Evolutionary conservation across 2,113 vertebrate species (phyloP), one percentile per base, ranked within the genome.

Genomic region (Carlito syrichta): DNA sequence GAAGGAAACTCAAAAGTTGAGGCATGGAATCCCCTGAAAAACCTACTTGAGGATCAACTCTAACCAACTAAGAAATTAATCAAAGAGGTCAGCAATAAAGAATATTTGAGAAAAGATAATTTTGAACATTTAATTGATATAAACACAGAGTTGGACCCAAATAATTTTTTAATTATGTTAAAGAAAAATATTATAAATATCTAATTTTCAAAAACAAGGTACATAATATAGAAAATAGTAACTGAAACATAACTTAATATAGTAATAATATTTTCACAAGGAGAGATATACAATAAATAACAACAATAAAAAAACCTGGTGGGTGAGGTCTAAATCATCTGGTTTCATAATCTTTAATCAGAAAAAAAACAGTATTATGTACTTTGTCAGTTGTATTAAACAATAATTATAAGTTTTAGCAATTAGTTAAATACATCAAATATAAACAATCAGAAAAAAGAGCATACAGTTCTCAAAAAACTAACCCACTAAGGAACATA

Each of bases 81-180:
- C 50, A 79, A 91, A 95, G n/a, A 81, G 2, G 19, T 76, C 43
- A 83, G 62, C 30, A 84, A 73, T 48, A 62, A 84, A 88, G 38
- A 85, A 20, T 62, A 84, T 73, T 79, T 90, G 22, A 58, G 50
- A 58, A 83, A 97, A 90, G 6, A 16, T 86, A 62, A 69, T 85
- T 25, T 43, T 89, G 30, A 56, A 77, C 62, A 79, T n/a, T 73
- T 50, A 68, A 56, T 77, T 19, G 83, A 82, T 78, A 20, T 40
- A 58, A 89, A 86, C 16, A 71, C 19, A 83, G 48, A 93, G 11
- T 52, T 95, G 40, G 7, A 10, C 23, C 32, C 25, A 97, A 78
- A 22, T 54, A 74, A 86, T 86, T 92, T 91, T 97, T n/a, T 73
- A 95, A 60, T 30, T 85, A 52, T 81, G 6, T 77, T 91, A 32